Evolutionary conservation across 2,797 vertebrate species (phyloP).

Genomic region (Pantherophis alleghaniensis): DNA sequence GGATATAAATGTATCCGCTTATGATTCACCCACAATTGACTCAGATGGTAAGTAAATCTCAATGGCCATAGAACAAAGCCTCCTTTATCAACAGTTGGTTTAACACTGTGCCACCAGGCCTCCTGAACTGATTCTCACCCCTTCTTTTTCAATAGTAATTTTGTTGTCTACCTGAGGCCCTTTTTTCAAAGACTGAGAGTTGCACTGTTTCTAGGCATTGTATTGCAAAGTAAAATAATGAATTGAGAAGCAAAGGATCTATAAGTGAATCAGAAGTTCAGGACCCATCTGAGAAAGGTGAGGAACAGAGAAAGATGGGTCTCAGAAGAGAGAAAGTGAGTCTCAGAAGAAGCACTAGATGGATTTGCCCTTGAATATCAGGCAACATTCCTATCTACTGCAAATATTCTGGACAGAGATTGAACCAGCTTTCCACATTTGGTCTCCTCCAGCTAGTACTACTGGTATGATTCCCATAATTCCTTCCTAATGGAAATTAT

Average conservation of each 20-base stretch:
- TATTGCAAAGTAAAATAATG: constrained; percentile 61
- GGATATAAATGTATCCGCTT: neutral
- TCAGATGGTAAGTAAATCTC: neutral
- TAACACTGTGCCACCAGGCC: neutral
- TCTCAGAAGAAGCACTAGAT: neutral
- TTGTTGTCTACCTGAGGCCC: constrained; percentile 45
- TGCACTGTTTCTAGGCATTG: constrained; percentile 43
- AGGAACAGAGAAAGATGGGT: neutral
- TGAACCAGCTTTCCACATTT: neutral
- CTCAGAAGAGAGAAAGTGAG: neutral
- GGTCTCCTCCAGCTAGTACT: neutral
- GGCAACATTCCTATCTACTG: neutral
- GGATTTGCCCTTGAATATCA: neutral
- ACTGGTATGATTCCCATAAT: neutral
- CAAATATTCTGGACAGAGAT: neutral
- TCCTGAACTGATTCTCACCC: neutral
- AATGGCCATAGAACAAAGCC: neutral
- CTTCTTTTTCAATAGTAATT: constrained; percentile 6
- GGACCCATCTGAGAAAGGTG: constrained; percentile 23
- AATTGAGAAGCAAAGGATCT: constrained; percentile 54
- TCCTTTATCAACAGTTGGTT: neutral
- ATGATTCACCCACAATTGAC: neutral
- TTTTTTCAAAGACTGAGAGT: constrained; percentile 54
- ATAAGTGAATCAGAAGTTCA: constrained; percentile 11
- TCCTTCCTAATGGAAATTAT: neutral